These are phyloP conservation scores for Rhinichthys klamathensis DNA, from an alignment of 2,113 vertebrate species.

Conservation along the genomic window DNA sequence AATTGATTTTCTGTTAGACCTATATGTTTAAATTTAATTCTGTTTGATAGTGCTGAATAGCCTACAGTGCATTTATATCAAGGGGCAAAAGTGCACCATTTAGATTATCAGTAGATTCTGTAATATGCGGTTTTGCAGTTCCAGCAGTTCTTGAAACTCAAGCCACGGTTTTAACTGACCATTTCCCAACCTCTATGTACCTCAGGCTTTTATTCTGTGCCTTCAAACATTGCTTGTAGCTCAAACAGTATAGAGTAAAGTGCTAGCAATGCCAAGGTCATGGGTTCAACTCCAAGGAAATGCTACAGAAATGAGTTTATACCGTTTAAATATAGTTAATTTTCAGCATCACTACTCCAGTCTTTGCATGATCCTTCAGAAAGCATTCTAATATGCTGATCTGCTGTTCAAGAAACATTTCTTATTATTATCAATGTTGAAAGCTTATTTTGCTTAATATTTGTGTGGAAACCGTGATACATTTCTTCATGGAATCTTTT, in stretches of 20 bases:
- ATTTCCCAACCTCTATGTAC: not conserved
- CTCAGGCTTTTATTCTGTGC: not conserved
- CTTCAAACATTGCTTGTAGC: not conserved
- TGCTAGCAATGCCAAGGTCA: not conserved
- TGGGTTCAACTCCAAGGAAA: not conserved
- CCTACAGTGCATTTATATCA: not conserved
- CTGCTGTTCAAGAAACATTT: not conserved
- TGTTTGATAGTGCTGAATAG: not conserved
- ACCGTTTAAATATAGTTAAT: too few species aligned
- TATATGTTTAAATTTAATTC: not conserved
- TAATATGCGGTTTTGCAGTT: not conserved
- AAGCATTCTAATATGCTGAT: not conserved
- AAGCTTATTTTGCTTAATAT: not conserved
- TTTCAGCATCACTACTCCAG: too few species aligned
- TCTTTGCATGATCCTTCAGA: not conserved
- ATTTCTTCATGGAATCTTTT: too few species aligned
- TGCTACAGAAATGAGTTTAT: not conserved
- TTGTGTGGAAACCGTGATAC: too few species aligned
- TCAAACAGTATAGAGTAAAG: not conserved
- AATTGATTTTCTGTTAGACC: constrained; percentile 25
- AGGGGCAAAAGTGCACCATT: not conserved
- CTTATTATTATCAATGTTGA: not conserved
- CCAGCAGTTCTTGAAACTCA: not conserved
- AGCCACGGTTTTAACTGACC: not conserved
- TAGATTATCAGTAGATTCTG: not conserved